Evolutionary conservation across 2,797 vertebrate species (phyloP), one percentile per base, ranked within the genome.

Genomic region (Malurus leucopterus): DNA sequence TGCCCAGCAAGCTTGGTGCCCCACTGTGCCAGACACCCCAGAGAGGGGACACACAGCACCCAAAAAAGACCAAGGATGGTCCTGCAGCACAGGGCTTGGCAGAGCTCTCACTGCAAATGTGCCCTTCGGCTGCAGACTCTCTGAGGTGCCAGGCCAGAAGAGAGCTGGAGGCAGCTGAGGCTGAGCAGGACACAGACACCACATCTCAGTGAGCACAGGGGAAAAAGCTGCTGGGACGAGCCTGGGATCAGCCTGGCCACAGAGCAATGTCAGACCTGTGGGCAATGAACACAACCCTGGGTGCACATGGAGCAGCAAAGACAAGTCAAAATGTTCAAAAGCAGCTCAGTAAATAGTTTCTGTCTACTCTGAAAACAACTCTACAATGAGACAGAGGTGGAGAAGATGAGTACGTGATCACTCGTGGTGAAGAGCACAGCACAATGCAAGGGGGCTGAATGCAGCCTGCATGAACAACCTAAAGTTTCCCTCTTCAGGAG

Each of bases 201-300:
- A 4, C 43, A 26, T 7, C 41, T 41, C 57, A 3, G 18, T 10
- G 50, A 84, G 15, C n/a, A 38, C 8, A 0, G 0, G 41, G 53
- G 34, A 77, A 44, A 24, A 7, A 78, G 15, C 13, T 51, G 8
- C 43, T 75, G 38, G 63, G 61, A 75, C 19, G 18, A 69, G 26
- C 40, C 61, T 38, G 40, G 29, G 53, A 74, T 73, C 22, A 77
- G 27, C 72, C 55, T 20, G 43, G 5, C 29, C 46, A 47, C 49
- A 55, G 83, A 84, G 51, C 41, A 29, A 78, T 36, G 34, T 46
- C 32, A 78, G 73, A 58, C 54, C 30, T 24, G 19, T 0, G 49
- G 63, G 41, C 43, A 62, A 15, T 11, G 24, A 65, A 54, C 54
- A 55, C 4, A 26, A 46, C 38, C 41, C 59, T 55, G 47, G 19